Base-by-base conservation (phyloP, 1,140 invertebrate genomes). In the Temnothorax curvispinosus region DNA sequence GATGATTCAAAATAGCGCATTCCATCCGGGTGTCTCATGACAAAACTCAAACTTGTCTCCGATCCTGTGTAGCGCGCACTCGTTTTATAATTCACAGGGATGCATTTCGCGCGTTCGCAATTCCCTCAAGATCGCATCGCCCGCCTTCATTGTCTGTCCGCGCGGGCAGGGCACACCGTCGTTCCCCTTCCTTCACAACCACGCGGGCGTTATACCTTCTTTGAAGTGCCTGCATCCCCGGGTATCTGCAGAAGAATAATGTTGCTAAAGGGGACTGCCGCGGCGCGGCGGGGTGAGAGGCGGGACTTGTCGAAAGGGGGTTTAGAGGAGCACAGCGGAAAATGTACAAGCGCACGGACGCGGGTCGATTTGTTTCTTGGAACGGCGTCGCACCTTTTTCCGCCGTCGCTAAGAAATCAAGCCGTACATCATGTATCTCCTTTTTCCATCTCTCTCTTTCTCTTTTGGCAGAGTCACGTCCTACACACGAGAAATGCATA, bases 281-380 rank as follows among this genome's bases (percentile, higher is more conserved):
- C 27, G 27, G 27, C 27, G 38, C 44, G 41, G 21, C 80, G 64
- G n/a, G 41, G 3, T 2, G 1, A 27, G n/a, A 21, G 38, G 47
- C 6, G 27, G 5, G 54, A 54, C 41, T 32, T 13, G 75, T 69
- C 65, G 77, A 74, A 75, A 64, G n/a, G 41, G 21, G 60, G 78
- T 81, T 80, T 60, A 67, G 35, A 67, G 44, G 44, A 50, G 32
- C n/a, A 27, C 27, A 35, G 21, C 67, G 64, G 88, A 64, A 87
- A 72, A 77, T 75, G 74, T 62, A 58, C 71, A 72, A 89, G 71
- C 65, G 62, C 56, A 32, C 69, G 74, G 72, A 78, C 76, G 76
- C 76, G 88, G 50, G 88, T 90, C 88, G 88, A 90, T 90, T 90
- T 90, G 88, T 90, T 90, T 87, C 76, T 89, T 58, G 84, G 82